These are phyloP conservation scores for Gephyroberyx darwinii DNA, from an alignment of 2,797 vertebrate species.

Conservation along the genomic window DNA sequence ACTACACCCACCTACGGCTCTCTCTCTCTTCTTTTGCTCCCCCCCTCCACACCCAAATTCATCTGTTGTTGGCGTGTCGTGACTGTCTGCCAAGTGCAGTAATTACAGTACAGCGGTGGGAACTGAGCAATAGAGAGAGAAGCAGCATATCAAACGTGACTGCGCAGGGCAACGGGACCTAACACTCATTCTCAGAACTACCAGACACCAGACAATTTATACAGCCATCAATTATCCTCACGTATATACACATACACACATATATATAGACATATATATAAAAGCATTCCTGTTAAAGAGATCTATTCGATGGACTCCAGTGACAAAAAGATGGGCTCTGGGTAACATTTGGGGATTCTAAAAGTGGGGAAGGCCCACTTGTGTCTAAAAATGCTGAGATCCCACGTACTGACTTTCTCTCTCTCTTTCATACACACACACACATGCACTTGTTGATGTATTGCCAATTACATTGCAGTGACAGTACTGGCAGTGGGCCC, in stretches of 20 bases:
- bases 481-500: constrained; percentile 64
- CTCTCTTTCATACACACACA: neutral
- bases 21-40: constrained; percentile 48
- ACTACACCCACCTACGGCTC: constrained; percentile 15
- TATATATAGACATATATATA: too few species aligned
- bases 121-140: constrained; percentile 64
- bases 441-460: constrained; percentile 64
- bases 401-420: neutral
- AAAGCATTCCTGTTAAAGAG: neutral
- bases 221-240: constrained; percentile 13
- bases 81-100: constrained; percentile 76
- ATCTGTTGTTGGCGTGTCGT: constrained; percentile 71
- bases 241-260: constrained; percentile 19
- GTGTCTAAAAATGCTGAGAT: constrained; percentile 44
- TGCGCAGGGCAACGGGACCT: constrained; percentile 51
- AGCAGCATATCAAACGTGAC: constrained; percentile 69
- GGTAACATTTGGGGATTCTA: constrained; percentile 18
- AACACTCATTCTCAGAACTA: constrained; percentile 51
- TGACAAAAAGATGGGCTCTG: constrained; percentile 36
- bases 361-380: neutral
- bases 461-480: constrained; percentile 67
- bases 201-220: constrained; percentile 34
- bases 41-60: constrained; percentile 55
- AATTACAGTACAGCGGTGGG: constrained; percentile 71
- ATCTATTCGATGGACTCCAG: constrained; percentile 6